Base-by-base conservation (phyloP, 1,140 invertebrate species). In the Solenopsis invicta region DNA sequence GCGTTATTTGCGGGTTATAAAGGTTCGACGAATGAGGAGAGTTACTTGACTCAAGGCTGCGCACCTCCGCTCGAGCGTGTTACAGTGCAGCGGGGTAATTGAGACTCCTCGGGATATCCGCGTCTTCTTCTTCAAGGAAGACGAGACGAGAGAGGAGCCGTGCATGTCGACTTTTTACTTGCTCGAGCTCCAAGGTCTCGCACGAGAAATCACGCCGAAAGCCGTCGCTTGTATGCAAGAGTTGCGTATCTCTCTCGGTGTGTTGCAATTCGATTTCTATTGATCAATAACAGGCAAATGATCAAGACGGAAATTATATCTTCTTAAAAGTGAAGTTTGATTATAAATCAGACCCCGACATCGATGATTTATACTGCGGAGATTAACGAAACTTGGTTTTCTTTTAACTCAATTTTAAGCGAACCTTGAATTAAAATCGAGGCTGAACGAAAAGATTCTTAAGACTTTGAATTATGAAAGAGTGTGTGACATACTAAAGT, bases 21-120 rank as follows among this genome's bases (percentile, higher is more conserved):
- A 85, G 37, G 9, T 64, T 64, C 72, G 62, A 52, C n/a, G 77
- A 56, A 56, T 81, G 34, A 71, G 48, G 34, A 71, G 56, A 81
- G 62, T 80, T 80, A 67, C 12, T 29, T 29, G 45, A 34, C 6
- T 80, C 48, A 69, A 80, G 48, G 62, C 77, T 80, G 48, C 29
- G 13, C 18, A 13, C 10, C 13, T 52, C n/a, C n/a, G 45, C 34
- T 71, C 48, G 18, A 69, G 29, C 45, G 29, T 54, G 29, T 41
- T 56, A 41, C 10, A 41, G 9, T 18, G 34, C 16, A 29, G 21
- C 56, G 21, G 6, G 21, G 4, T 81, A 71, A 81, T 69, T 71
- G 77, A 81, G 77, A 54, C 64, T 81, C 34, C 34, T 56, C 34
- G 34, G 21, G 5, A 69, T 50, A 81, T 45, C 48, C 64, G 64